Evolutionary conservation across 2,888 invertebrate species (phyloP).

Genomic region (Tiliacea citrago): DNA sequence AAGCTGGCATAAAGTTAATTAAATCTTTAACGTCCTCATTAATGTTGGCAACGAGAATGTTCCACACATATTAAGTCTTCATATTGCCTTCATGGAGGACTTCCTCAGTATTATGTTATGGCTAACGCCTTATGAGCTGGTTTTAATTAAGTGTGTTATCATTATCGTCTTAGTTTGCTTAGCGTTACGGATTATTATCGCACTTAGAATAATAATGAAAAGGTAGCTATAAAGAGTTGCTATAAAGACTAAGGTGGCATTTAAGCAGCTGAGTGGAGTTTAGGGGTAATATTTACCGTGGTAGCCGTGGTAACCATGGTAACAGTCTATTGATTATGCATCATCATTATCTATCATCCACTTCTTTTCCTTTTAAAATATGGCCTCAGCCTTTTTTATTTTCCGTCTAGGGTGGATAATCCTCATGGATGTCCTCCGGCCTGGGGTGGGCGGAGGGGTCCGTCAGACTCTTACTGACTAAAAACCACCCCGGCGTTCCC

Average conservation of each 20-base stretch:
- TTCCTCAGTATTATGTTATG: slow-evolving; percentile 15
- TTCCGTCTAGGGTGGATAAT: too few species aligned
- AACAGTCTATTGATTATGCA: background rate
- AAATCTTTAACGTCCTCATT: slow-evolving; percentile 11
- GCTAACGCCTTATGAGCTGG: slow-evolving; percentile 11
- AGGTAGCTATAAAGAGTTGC: background rate
- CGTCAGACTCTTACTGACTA: too few species aligned
- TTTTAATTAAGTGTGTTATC: slow-evolving; percentile 32
- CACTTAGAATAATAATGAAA: slow-evolving; percentile 13
- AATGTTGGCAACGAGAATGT: slow-evolving; percentile 11
- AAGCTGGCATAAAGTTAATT: slow-evolving; percentile 11
- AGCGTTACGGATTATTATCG: slow-evolving; percentile 20
- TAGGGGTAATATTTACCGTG: background rate
- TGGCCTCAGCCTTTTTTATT: too few species aligned
- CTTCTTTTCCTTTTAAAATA: too few species aligned
- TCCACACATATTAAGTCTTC: slow-evolving; percentile 20
- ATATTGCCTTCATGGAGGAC: slow-evolving; percentile 26
- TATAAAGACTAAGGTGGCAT: background rate
- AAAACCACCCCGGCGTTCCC: too few species aligned
- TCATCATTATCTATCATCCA: too few species aligned
- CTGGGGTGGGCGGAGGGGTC: too few species aligned
- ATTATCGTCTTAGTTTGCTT: slow-evolving; percentile 16
- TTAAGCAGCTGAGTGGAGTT: too few species aligned
- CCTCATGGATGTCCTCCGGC: too few species aligned
- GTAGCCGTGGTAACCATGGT: background rate